Evolutionary conservation across 2,113 vertebrate species (phyloP).

Genomic region (Genyomyrus donnyi): DNA sequence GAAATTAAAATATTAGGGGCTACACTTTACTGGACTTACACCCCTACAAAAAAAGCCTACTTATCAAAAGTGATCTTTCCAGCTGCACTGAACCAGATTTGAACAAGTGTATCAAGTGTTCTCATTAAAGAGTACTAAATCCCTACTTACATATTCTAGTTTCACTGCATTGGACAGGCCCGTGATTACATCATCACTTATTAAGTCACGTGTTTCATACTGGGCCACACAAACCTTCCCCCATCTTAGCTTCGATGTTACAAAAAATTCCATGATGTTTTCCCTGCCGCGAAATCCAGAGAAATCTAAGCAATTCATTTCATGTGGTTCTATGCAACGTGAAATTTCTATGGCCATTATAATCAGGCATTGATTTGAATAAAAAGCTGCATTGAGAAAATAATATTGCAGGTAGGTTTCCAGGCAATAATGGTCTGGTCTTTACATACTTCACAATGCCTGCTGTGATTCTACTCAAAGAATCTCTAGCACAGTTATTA

Average conservation of each 20-base stretch:
- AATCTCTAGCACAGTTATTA: background rate
- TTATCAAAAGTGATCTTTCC: conserved; percentile 53
- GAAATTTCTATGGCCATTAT: conserved; percentile 6
- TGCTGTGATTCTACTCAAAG: background rate
- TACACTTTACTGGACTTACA: conserved; percentile 12
- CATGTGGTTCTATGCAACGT: background rate
- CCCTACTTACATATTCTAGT: conserved; percentile 53
- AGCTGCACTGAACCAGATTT: conserved; percentile 56
- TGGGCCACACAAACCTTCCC: background rate
- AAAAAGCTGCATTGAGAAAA: background rate
- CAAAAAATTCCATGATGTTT: background rate
- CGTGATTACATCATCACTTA: conserved; percentile 65
- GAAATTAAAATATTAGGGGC: conserved; percentile 46
- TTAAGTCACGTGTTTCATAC: conserved; percentile 69
- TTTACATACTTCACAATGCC: background rate
- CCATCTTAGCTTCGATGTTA: background rate
- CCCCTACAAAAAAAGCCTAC: conserved; percentile 33
- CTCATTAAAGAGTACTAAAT: conserved; percentile 44
- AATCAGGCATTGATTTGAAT: background rate
- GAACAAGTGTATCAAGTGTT: conserved; percentile 73
- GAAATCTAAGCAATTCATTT: background rate
- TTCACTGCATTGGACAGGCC: conserved; percentile 43
- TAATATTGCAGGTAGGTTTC: background rate
- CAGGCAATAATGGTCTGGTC: background rate
- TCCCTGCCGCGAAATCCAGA: background rate